A percentile compares a stretch with the other conserved stretches of the same genome.
phyloP scores from a whole-genome alignment of 2,113 vertebrate genomes.

The Bagarius yarrelli region DNA sequence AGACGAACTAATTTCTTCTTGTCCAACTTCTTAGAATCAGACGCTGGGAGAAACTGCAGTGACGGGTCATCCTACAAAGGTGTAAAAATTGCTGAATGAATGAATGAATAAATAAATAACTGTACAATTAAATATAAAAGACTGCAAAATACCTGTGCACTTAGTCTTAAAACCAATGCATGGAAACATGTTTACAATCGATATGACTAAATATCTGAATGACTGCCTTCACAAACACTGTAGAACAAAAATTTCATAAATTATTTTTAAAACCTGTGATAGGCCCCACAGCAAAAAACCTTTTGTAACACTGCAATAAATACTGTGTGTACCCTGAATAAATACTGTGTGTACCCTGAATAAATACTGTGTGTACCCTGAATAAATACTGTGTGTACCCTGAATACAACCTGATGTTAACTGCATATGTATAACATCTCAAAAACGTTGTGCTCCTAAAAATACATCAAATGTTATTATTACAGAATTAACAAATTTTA shows the following conservation, averaged over 20 bases:
- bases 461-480: too few species aligned
- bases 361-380: too few species aligned
- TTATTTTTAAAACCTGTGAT: too few species aligned
- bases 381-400: too few species aligned
- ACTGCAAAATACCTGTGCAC: not conserved
- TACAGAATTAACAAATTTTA: too few species aligned
- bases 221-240: not conserved
- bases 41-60: constrained; percentile 50
- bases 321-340: too few species aligned
- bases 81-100: not conserved
- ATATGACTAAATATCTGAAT: not conserved
- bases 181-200: not conserved
- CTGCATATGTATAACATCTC: too few species aligned
- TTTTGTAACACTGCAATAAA: too few species aligned
- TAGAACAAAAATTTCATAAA: not conserved
- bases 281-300: too few species aligned
- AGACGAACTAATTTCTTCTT: constrained; percentile 57
- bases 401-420: too few species aligned
- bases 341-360: too few species aligned
- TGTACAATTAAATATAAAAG: not conserved
- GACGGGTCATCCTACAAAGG: constrained; percentile 39
- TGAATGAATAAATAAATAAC: not conserved
- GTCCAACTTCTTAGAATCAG: constrained; percentile 48
- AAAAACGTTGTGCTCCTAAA: too few species aligned
- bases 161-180: not conserved